Conservation (phyloP, 2,888 invertebrate genomes). For the Agrilus mali region DNA sequence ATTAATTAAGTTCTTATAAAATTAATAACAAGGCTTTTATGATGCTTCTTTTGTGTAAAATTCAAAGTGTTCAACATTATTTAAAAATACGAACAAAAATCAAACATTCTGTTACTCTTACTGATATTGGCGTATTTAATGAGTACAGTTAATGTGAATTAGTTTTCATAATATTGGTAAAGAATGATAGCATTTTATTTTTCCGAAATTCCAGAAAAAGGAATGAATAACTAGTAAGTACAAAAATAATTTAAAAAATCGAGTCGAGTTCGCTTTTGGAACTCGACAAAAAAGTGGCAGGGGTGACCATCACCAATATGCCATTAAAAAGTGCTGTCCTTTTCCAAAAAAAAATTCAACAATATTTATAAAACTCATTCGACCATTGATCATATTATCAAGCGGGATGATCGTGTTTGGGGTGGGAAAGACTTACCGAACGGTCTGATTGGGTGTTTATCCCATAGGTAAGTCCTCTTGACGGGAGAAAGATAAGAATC, state of each 20-base stretch:
- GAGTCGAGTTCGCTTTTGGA: too few species aligned
- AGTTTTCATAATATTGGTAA: too few species aligned
- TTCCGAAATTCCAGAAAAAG: background rate
- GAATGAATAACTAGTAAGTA: background rate
- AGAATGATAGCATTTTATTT: too few species aligned
- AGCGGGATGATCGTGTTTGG: background rate
- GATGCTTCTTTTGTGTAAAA: too few species aligned
- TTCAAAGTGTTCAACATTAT: too few species aligned
- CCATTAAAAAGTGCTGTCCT: slow-evolving; percentile 13
- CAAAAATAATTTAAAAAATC: background rate
- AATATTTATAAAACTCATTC: slow-evolving; percentile 5
- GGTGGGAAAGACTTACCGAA: slow-evolving; percentile 57
- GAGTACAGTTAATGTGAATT: too few species aligned
- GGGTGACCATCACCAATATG: background rate
- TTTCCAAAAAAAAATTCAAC: slow-evolving; percentile 13
- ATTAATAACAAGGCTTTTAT: too few species aligned
- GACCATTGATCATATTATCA: background rate
- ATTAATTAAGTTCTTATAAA: too few species aligned
- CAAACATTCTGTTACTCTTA: too few species aligned
- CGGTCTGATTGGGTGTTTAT: slow-evolving; percentile 80
- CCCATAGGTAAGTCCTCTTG: slow-evolving; percentile 85
- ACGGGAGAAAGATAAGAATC: slow-evolving; percentile 84
- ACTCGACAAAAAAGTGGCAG: too few species aligned
- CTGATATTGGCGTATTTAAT: too few species aligned
- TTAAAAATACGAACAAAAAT: too few species aligned